Evolutionary conservation across 2,888 invertebrate genomes (phyloP).

Genomic region (Drosophila setosimentum): DNA sequence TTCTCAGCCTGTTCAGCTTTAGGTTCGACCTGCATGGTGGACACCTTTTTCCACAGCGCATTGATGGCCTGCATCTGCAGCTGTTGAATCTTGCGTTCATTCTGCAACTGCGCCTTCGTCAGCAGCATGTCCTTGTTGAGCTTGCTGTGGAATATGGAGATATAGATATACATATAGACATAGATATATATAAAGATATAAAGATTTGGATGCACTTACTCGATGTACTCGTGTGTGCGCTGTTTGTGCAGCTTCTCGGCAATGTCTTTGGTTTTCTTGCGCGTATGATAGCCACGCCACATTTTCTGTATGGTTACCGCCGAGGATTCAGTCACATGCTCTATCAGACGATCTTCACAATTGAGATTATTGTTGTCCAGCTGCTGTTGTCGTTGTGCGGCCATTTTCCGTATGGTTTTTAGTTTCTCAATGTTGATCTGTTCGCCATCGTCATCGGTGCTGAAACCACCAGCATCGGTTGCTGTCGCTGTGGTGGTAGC

Average conservation of each 20-base stretch:
- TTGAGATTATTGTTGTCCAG: slow-evolving; percentile 72
- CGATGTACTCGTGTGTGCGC: slow-evolving; percentile 93
- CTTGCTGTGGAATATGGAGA: slow-evolving; percentile 86
- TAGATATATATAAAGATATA: background rate
- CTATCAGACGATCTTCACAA: slow-evolving; percentile 62
- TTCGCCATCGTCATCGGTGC: slow-evolving; percentile 88
- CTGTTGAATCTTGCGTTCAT: slow-evolving; percentile 93
- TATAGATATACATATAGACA: slow-evolving; percentile 11
- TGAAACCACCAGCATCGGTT: slow-evolving; percentile 84
- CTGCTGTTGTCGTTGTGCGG: slow-evolving; percentile 86
- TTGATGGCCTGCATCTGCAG: slow-evolving; percentile 96
- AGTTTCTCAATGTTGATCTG: slow-evolving; percentile 89
- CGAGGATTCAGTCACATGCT: slow-evolving; percentile 86
- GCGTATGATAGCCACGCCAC: slow-evolving; percentile 93
- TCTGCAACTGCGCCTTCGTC: slow-evolving; percentile 93
- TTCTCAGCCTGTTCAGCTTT: slow-evolving; percentile 31
- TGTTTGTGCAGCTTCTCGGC: slow-evolving; percentile 90
- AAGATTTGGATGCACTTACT: slow-evolving; percentile 87
- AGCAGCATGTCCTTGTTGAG: slow-evolving; percentile 93
- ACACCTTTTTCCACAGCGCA: slow-evolving; percentile 95
- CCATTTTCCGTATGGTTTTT: slow-evolving; percentile 88
- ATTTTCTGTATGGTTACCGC: slow-evolving; percentile 93
- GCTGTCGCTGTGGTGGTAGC: slow-evolving; percentile 55
- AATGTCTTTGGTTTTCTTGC: slow-evolving; percentile 87
- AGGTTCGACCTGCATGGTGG: slow-evolving; percentile 86